Base-by-base conservation (phyloP, 2,113 vertebrate species). In the Zosterops japonicus region DNA sequence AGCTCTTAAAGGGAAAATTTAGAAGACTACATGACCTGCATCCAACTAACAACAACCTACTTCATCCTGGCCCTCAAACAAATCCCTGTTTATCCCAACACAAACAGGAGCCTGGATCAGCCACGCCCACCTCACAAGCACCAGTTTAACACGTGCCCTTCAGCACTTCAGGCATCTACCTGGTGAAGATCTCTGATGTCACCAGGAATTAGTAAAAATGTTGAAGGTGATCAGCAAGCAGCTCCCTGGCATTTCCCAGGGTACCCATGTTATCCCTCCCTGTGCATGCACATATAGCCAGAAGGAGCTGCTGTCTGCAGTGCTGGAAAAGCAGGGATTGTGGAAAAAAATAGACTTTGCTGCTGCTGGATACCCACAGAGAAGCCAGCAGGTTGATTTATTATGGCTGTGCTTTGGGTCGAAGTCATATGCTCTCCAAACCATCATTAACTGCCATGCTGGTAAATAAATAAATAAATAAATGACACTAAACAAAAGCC, bases 251-350 rank as follows among this genome's bases (percentile, higher is more conserved):
- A 22, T 76, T 72, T 88, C 23, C 36, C 55, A 33, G 63, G 8
- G 6, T n/a, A 18, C 52, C 47, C 0, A 0, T 4, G 4, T 49
- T 49, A 28, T 25, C 13, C 15, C 9, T 60, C 46, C 29, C 25
- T 12, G 11, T 11, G 35, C 11, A 6, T 1, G 1, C 70, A 22
- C 12, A 0, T 1, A 13, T 3, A n/a, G 44, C 23, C 52, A 53
- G 31, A 35, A 91, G 44, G 15, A 59, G 71, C 56, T 46, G 47
- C 57, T 60, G 44, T 61, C 53, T n/a, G 11, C 44, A n/a, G 13
- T 3, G 0, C 14, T 1, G 5, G 31, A 57, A 87, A 18, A 2
- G 0, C 28, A 44, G 15, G 27, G n/a, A 1, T 50, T 59, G 24
- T 2, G 1, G 31, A 53, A 89, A 65, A 50, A 47, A 60, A 4